Base-by-base conservation (phyloP, 2,888 invertebrate genomes). In the Drosophila merina region DNA sequence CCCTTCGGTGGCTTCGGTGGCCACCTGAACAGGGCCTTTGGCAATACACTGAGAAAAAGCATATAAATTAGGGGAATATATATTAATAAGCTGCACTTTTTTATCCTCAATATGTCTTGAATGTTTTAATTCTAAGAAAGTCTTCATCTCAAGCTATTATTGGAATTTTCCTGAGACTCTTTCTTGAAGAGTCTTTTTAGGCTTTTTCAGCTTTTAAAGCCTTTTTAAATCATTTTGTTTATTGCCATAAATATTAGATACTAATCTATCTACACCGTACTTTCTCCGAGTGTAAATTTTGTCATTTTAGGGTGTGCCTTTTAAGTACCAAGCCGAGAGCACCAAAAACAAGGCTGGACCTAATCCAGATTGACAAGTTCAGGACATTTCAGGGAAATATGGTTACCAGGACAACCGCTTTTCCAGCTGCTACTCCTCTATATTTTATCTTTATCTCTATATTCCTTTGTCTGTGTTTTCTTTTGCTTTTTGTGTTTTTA, bases 361-460 rank as follows among this genome's bases (percentile, higher is more conserved):
- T 66, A 54, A 64, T 45, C 67, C 12, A 20, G 38, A 66, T 54
- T 20, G 66, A 52, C 66, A 40, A 44, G 30, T 33, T 9, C 5
- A 28, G 6, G 40, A 14, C 7, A 40, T 12, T 14, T 30, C 28
- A 28, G 33, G 26, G 14, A n/a, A 9, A 26, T 14, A 31, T 30
- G n/a, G 20, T 36, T 36, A n/a, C 36, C 36, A 36, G 36, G 36
- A 36, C 4, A 2, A n/a, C 44, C 44, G 4, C 9, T 30, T n/a
- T 33, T 6, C 6, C 31, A 12, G 49, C 62, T 60, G 38, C 51
- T 54, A 20, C 63, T 33, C 1, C n/a, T 12, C 30, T 12, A 36
- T n/a, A 36, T 36, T n/a, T 36, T 12, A 36, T 36, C 36, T 36
- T n/a, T 1, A 5, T 6, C 6, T n/a, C n/a, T n/a, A 36, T 36